Percentiles rank a stretch among this genome's conserved stretches.
phyloP scores from a whole-genome alignment of 2,113 vertebrate species.

The Aspidoscelis tigris region DNA sequence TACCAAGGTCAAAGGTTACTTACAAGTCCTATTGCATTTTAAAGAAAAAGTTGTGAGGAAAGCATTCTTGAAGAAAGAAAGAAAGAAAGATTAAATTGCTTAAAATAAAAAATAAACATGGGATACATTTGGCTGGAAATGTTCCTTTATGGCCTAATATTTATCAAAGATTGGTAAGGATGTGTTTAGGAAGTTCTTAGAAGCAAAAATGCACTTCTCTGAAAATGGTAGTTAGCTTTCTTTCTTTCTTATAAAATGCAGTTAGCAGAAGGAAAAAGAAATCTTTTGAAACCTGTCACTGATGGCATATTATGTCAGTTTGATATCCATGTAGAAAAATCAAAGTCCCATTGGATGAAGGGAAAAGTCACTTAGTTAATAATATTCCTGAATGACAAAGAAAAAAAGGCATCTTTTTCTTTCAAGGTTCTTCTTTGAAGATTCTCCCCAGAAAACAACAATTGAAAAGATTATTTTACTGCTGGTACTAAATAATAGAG shows the following conservation, averaged over 20 bases:
- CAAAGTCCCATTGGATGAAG: conserved; percentile 52
- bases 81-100: too few relatives aligned
- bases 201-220: background rate
- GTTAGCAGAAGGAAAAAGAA: conserved; percentile 1
- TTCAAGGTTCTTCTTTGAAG: conserved; percentile 63
- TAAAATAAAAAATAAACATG: too few relatives aligned
- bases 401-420: conserved; percentile 54
- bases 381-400: conserved; percentile 54
- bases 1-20: too few relatives aligned
- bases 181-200: conserved; percentile 18
- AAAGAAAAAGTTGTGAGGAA: too few relatives aligned
- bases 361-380: conserved; percentile 65
- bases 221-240: conserved; percentile 36
- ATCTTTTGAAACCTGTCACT: conserved; percentile 32
- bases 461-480: conserved; percentile 74
- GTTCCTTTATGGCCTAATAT: conserved; percentile 6
- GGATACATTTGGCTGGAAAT: background rate
- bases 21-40: too few relatives aligned
- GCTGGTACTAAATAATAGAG: conserved; percentile 71
- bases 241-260: background rate
- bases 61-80: too few relatives aligned
- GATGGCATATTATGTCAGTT: conserved; percentile 29
- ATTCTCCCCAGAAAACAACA: conserved; percentile 68
- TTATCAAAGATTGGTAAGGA: conserved; percentile 5
- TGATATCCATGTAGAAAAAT: conserved; percentile 59